Evolutionary conservation across 2,113 vertebrate genomes (phyloP), one percentile per base, ranked within the genome.

Genomic region (Colius striatus): DNA sequence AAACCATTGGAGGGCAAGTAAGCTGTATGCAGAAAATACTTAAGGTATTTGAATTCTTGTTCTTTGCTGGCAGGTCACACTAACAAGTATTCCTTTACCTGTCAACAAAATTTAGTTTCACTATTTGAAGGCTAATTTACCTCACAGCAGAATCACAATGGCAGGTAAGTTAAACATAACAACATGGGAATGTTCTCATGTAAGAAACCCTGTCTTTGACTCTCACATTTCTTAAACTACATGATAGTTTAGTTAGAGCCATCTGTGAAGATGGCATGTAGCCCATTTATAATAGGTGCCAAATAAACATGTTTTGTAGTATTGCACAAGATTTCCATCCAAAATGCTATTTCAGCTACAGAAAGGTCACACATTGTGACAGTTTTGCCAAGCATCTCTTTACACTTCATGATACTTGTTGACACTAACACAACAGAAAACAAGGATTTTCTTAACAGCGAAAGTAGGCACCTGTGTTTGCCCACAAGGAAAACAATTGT

Each of bases 231-330:
- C 61, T 81, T 41, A 34, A 75, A 41, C 73, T 83, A 53, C 47
- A 30, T 43, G 63, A 34, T 71, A 50, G 76, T 89, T 89, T n/a
- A 43, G 67, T 80, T 65, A 32, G 8, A 45, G 54, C 93, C 78
- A 83, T 92, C 86, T 97, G 89, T 47, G 53, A 84, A 22, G 82
- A 47, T 90, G 91, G 87, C 91, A 27, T 29, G 20, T 45, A 32
- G 84, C 94, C 87, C 50, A 11, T 89, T 94, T 67, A 51, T 65
- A 58, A 68, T 70, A 87, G 70, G 65, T 91, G 80, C 87, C 72
- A 78, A 86, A 87, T 82, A 94, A 96, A 84, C 36, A 62, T 62
- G 41, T 38, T 83, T 77, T 93, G 38, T 41, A 41, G 38, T 41
- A 41, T 41, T 41, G 38, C 38, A 41, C 38, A 41, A 41, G 38